Conservation (phyloP, 2,797 vertebrate species). For the Acrossocheilus fasciatus region DNA sequence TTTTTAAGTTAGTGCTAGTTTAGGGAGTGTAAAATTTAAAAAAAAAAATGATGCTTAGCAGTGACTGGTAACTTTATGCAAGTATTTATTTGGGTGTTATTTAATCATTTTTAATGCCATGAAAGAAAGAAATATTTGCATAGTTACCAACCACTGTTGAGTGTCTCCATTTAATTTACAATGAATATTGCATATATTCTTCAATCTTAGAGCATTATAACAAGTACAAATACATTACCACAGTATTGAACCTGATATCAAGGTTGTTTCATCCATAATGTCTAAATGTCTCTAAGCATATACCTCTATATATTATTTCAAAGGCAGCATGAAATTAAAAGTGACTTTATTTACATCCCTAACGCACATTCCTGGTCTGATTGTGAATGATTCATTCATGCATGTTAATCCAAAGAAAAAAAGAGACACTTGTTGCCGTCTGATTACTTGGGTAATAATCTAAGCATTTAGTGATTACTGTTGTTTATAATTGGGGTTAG, state of each 20-base stretch:
- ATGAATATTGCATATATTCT: background rate
- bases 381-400: background rate
- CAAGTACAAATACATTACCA: no score
- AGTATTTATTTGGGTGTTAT: background rate
- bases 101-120: background rate
- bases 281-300: background rate
- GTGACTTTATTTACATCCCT: no score
- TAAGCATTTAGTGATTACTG: no score
- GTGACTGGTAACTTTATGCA: background rate
- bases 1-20: background rate
- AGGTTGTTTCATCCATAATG: background rate
- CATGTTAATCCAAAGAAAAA: background rate
- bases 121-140: background rate
- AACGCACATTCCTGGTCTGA: background rate
- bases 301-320: background rate
- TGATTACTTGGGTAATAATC: no score
- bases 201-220: no score
- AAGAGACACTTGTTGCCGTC: background rate
- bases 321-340: no score
- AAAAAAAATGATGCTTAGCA: no score
- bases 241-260: no score
- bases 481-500: background rate
- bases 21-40: background rate
- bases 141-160: background rate
- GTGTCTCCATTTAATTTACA: background rate